Evolutionary conservation across 2,113 vertebrate genomes (phyloP).

Genomic region (Cephalopterus ornatus): DNA sequence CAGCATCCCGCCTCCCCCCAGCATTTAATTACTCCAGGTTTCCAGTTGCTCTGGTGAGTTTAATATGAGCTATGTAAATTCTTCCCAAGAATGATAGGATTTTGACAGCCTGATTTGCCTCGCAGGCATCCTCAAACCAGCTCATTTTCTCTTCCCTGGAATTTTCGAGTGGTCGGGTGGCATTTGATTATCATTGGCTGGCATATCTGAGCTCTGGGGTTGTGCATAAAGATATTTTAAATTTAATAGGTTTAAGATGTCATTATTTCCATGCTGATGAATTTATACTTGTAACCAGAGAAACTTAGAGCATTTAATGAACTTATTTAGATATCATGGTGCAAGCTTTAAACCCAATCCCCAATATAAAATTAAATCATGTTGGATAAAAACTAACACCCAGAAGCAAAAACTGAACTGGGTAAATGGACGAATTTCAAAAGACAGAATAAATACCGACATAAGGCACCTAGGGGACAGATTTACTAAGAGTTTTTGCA

Average conservation of each 20-base stretch:
- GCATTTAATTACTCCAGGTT: constrained; percentile 66
- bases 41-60: constrained; percentile 53
- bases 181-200: constrained; percentile 72
- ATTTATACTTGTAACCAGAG: constrained; percentile 68
- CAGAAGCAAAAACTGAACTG: constrained; percentile 45
- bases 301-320: constrained; percentile 66
- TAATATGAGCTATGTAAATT: constrained; percentile 68
- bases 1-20: not conserved
- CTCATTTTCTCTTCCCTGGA: constrained; percentile 68
- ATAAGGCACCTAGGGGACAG: constrained; percentile 55
- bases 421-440: constrained; percentile 63
- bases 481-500: constrained; percentile 65
- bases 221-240: constrained; percentile 69
- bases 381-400: constrained; percentile 67
- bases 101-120: constrained; percentile 71
- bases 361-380: constrained; percentile 65
- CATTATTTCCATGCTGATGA: constrained; percentile 69
- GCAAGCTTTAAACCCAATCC: constrained; percentile 40
- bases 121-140: constrained; percentile 63
- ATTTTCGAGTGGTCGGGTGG: constrained; percentile 64
- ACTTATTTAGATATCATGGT: constrained; percentile 62
- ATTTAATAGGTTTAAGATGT: constrained; percentile 71
- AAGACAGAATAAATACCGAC: constrained; percentile 70
- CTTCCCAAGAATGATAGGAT: constrained; percentile 58
- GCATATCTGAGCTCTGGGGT: constrained; percentile 57